phyloP scores from a whole-genome alignment of 2,888 invertebrate species.

The Melanostoma mellinum region DNA sequence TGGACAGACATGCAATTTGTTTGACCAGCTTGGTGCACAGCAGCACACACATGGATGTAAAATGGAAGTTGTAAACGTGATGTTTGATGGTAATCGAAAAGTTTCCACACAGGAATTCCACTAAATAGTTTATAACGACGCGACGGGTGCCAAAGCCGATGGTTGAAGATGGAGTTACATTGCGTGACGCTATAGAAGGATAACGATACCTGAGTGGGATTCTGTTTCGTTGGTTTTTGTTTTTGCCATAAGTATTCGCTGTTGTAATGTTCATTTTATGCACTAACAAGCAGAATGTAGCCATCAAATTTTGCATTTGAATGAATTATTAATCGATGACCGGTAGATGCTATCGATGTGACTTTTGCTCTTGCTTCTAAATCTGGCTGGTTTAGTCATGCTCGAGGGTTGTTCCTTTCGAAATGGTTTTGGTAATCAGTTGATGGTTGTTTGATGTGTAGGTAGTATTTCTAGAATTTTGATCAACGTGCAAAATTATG shows the following conservation, averaged over 20 bases:
- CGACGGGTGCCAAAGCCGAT: not conserved
- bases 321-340: constrained; percentile 58
- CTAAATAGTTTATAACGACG: constrained; percentile 6
- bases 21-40: constrained; percentile 32
- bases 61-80: constrained; percentile 57
- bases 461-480: too few species aligned
- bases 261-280: too few species aligned
- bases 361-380: not conserved
- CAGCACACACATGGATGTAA: not conserved
- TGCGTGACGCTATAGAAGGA: constrained; percentile 51
- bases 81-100: constrained; percentile 62
- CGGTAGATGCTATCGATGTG: constrained; percentile 50
- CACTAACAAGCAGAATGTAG: not conserved
- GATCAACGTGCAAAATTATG: too few species aligned
- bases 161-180: constrained; percentile 28
- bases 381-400: too few species aligned
- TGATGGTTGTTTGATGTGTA: too few species aligned
- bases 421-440: too few species aligned
- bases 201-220: constrained; percentile 46
- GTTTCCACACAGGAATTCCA: constrained; percentile 66
- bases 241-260: not conserved
- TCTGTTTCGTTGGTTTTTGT: not conserved
- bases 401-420: too few species aligned
- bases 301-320: constrained; percentile 28
- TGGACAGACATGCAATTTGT: constrained; percentile 71